Evolutionary conservation across 2,797 vertebrate genomes (phyloP).

Genomic region (Centroberyx gerrardi): DNA sequence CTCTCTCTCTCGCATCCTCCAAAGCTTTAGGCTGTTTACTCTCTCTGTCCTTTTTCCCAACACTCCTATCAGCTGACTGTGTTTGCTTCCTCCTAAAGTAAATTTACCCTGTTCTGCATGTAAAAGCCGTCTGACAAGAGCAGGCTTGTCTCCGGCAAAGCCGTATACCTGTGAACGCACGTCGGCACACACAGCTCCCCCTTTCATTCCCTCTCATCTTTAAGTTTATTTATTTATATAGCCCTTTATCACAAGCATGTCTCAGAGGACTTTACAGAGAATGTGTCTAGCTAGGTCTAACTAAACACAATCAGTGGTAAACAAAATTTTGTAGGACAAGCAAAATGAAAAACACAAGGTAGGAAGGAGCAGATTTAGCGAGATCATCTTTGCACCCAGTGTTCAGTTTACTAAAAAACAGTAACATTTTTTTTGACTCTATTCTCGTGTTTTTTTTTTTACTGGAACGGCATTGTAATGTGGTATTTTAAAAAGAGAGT

Average conservation of each 20-base stretch:
- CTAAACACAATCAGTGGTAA: no score
- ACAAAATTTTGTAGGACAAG: no score
- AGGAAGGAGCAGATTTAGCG: no score
- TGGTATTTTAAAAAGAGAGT: background rate
- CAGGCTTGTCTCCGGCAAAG: conserved; percentile 56
- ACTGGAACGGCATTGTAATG: background rate
- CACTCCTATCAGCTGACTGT: conserved; percentile 56
- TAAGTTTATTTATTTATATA: no score
- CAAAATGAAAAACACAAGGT: no score
- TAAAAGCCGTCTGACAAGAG: conserved; percentile 54
- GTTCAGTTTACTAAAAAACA: background rate
- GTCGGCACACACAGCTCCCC: conserved; percentile 8
- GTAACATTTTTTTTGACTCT: background rate
- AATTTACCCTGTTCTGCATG: conserved; percentile 56
- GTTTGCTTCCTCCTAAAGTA: conserved; percentile 67
- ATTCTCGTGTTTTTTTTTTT: background rate
- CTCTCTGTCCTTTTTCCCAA: conserved; percentile 1
- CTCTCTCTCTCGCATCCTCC: background rate
- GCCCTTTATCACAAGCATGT: no score
- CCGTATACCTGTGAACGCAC: conserved; percentile 46
- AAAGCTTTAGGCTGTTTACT: conserved; percentile 12
- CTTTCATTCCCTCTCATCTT: conserved; percentile 14
- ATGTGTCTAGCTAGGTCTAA: no score
- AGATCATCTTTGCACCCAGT: background rate
- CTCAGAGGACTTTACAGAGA: no score